Evolutionary conservation across 1,140 invertebrate genomes (phyloP), one percentile per base, ranked within the genome.

Genomic region (Aphelenchoides avenae): DNA sequence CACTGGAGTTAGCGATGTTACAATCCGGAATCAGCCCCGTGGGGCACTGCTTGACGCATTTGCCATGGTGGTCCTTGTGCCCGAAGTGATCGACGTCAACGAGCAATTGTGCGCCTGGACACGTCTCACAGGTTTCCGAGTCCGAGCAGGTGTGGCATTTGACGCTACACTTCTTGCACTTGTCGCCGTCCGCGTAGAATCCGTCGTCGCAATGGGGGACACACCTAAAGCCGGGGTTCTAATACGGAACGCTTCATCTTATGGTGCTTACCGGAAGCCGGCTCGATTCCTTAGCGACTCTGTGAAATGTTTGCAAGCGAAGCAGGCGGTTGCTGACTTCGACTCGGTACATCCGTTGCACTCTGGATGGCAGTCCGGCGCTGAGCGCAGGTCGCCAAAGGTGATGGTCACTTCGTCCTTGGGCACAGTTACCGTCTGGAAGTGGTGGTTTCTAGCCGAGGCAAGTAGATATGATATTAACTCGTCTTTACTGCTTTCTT

Each of bases 21-120:
- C 72, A 75, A 61, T 76, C 73, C 33, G 71, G 47, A 30, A 73
- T 40, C 5, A 75, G 51, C 4, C 74, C 73, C 0, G 30, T 31
- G 6, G 73, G 73, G 33, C 73, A 75, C 15, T 54, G 41, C n/a
- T 61, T 58, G 3, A 76, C 74, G 53, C 73, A 75, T 24, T 70
- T 61, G 33, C 74, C 73, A n/a, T n/a, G n/a, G 46, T 75, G 73
- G 43, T 74, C 65, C 27, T 69, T 53, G 30, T 73, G 64, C 1
- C 53, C 62, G 44, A 49, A 61, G 51, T 71, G 68, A 22, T 73
- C 62, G 1, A 70, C 61, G 48, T 75, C 74, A 26, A 75, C 64
- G 13, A 75, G 57, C 1, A 75, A 44, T 18, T 53, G 66, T 24
- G 71, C 63, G 1, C 70, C 73, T 29, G 72, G 64, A 52, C 73